These are phyloP conservation scores for Halcyon smyrnensis DNA, from an alignment of 2,797 vertebrate genomes.

Conservation along the genomic window DNA sequence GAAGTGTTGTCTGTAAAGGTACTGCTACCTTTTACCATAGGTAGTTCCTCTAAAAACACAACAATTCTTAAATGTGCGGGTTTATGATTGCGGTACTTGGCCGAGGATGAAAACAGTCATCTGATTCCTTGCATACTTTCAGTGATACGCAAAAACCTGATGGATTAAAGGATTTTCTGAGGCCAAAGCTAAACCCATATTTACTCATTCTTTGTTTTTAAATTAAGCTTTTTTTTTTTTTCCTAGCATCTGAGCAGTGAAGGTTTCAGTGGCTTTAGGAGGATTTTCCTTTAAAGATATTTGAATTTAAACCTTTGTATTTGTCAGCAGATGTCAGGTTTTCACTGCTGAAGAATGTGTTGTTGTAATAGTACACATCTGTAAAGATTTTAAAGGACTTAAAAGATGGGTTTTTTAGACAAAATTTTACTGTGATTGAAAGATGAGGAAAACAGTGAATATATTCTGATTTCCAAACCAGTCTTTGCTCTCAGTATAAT, in stretches of 20 bases:
- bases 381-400: not conserved
- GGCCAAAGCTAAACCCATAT: slow-evolving; percentile 66
- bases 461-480: not conserved
- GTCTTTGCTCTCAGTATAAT: not conserved
- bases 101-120: slow-evolving; percentile 78
- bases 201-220: not conserved
- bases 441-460: not conserved
- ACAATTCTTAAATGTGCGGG: not conserved
- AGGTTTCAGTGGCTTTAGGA: not conserved
- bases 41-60: not conserved
- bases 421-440: not conserved
- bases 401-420: not conserved
- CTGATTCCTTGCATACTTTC: slow-evolving; percentile 68
- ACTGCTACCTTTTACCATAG: not conserved
- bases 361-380: not conserved
- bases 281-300: not conserved
- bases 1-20: not conserved
- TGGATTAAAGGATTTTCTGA: slow-evolving; percentile 84
- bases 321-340: not conserved
- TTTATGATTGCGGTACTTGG: slow-evolving; percentile 58
- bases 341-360: not conserved
- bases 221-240: not conserved
- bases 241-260: not conserved
- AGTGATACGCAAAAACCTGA: slow-evolving; percentile 69
- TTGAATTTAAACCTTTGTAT: not conserved